A percentile compares a stretch with the other conserved stretches of the same genome.
These are phyloP conservation scores for Mus pahari DNA, from an alignment of 2,113 vertebrate genomes.

Conservation along the genomic window DNA sequence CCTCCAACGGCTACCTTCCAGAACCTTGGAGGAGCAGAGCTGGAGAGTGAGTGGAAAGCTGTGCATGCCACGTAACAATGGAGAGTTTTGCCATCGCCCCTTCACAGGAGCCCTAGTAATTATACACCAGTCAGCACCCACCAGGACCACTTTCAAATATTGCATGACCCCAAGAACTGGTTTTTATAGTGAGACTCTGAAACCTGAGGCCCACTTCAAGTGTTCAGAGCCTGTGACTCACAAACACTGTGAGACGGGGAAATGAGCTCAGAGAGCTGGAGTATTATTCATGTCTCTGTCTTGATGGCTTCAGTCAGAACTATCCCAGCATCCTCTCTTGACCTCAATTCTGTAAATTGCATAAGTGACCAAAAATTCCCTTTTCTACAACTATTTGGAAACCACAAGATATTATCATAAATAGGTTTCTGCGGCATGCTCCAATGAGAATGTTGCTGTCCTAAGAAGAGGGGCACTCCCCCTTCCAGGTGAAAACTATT, in stretches of 20 bases:
- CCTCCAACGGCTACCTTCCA: not conserved
- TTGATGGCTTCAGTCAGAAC: constrained; percentile 21
- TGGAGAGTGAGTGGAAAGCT: not conserved
- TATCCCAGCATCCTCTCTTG: constrained; percentile 62
- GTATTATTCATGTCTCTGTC: constrained; percentile 59
- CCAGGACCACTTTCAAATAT: not conserved
- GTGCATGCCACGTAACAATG: not conserved
- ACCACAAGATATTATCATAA: constrained; percentile 70
- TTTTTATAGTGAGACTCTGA: constrained; percentile 22
- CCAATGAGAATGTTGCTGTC: not conserved
- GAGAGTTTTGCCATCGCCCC: not conserved
- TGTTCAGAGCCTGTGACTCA: constrained; percentile 47
- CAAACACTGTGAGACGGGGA: not conserved
- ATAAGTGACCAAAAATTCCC: constrained; percentile 83
- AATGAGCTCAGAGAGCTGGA: constrained; percentile 72
- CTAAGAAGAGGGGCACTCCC: not conserved
- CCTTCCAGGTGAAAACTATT: not conserved
- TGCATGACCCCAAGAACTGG: not conserved
- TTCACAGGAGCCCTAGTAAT: constrained; percentile 1
- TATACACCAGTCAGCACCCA: not conserved
- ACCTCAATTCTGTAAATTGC: constrained; percentile 83
- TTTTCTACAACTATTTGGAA: constrained; percentile 68
- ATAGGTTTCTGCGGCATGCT: constrained; percentile 49
- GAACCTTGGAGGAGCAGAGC: not conserved
- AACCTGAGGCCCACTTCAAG: not conserved